These are phyloP conservation scores for Zoanthus solanderi DNA, from an alignment of 92 coral and sea anemone species.

Conservation along the genomic window DNA sequence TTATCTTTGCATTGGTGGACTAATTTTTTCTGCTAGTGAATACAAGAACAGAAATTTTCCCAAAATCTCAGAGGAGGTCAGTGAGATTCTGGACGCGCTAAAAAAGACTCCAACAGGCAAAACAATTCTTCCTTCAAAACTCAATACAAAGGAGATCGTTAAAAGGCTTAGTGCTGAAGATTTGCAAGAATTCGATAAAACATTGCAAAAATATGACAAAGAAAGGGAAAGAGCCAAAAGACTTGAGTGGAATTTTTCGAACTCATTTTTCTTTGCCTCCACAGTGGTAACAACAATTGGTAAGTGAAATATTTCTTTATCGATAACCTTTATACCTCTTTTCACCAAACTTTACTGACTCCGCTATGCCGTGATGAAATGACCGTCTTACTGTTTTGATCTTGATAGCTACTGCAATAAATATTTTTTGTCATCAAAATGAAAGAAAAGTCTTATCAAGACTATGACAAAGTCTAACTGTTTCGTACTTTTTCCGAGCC, in stretches of 20 bases:
- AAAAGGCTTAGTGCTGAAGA: slow-evolving; percentile 63
- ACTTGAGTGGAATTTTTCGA: slow-evolving; percentile 86
- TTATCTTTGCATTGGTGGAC: slow-evolving; percentile 80
- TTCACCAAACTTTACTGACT: too few species aligned
- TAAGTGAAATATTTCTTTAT: slow-evolving; percentile 29
- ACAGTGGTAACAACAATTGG: slow-evolving; percentile 90
- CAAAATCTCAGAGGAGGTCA: slow-evolving; percentile 62
- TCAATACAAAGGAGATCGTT: slow-evolving; percentile 64
- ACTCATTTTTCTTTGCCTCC: slow-evolving; percentile 87
- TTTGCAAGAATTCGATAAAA: slow-evolving; percentile 61
- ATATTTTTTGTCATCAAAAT: too few species aligned
- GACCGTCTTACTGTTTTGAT: too few species aligned
- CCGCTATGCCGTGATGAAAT: too few species aligned
- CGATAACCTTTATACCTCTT: too few species aligned
- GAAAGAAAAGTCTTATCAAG: too few species aligned
- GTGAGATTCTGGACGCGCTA: slow-evolving; percentile 68
- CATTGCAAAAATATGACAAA: slow-evolving; percentile 53
- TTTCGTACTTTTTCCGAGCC: too few species aligned
- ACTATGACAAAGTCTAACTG: too few species aligned
- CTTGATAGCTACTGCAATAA: too few species aligned
- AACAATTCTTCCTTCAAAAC: slow-evolving; percentile 59
- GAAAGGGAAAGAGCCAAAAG: slow-evolving; percentile 70
- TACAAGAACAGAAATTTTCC: slow-evolving; percentile 56
- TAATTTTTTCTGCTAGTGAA: slow-evolving; percentile 78
- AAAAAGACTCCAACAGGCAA: slow-evolving; percentile 69